Conservation (phyloP, 2,888 invertebrate species). For the Melieria crassipennis region DNA sequence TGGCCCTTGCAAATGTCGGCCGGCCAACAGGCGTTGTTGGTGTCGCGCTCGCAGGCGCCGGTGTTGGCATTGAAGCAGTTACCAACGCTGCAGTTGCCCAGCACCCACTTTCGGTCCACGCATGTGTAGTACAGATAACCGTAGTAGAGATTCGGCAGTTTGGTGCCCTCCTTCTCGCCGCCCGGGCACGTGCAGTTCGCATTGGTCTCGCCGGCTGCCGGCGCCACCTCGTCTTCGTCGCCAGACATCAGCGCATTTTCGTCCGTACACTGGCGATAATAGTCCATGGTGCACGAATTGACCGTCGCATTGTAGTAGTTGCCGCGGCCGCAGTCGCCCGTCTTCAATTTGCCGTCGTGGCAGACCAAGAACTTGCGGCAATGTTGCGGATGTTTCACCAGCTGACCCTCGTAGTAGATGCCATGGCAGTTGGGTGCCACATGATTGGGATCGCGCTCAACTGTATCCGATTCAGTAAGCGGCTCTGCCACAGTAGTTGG, state of each 20-base stretch:
- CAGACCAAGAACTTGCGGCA: constrained; percentile 36
- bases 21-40: constrained; percentile 31
- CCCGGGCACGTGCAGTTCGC: constrained; percentile 44
- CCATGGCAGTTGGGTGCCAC: constrained; percentile 2
- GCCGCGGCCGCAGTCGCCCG: constrained; percentile 32
- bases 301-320: constrained; percentile 2
- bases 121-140: constrained; percentile 48
- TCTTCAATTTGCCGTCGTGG: constrained; percentile 20
- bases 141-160: constrained; percentile 43
- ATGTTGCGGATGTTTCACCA: constrained; percentile 28
- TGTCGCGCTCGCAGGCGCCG: constrained; percentile 36
- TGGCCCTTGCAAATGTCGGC: constrained; percentile 29
- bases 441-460: too few species aligned
- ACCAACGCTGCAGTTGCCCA: constrained; percentile 48
- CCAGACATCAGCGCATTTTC: not conserved
- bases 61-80: constrained; percentile 47
- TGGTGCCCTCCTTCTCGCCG: constrained; percentile 45
- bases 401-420: constrained; percentile 12
- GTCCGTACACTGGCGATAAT: not conserved
- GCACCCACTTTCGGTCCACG: constrained; percentile 44
- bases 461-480: too few species aligned
- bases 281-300: not conserved
- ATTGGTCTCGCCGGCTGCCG: not conserved
- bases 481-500: too few species aligned
- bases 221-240: not conserved